Conservation (phyloP, 2,113 vertebrate species). For the Thalassoma bifasciatum region DNA sequence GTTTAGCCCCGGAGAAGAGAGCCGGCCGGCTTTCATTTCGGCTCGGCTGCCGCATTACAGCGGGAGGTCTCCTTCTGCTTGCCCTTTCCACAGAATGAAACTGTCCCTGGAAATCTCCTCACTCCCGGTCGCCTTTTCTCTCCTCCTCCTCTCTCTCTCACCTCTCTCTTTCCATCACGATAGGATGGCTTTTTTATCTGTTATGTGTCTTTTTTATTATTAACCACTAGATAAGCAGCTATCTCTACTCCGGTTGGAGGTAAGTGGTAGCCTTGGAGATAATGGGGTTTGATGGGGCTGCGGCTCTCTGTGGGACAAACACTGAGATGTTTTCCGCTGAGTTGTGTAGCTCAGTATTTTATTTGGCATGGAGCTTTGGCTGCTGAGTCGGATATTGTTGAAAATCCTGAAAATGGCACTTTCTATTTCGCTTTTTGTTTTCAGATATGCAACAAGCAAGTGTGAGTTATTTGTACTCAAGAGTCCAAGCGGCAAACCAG, state of each 20-base stretch:
- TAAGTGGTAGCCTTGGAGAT: constrained; percentile 77
- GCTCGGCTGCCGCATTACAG: constrained; percentile 71
- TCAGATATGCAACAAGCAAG: constrained; percentile 31
- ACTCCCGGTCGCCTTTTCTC: constrained; percentile 55
- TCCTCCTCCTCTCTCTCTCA: constrained; percentile 12
- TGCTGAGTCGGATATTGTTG: constrained; percentile 11
- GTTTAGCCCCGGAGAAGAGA: constrained; percentile 83
- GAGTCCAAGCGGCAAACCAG: neutral
- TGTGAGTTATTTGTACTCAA: constrained; percentile 10
- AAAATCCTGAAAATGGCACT: constrained; percentile 46
- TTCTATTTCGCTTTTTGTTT: constrained; percentile 47
- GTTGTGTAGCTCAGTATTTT: constrained; percentile 53
- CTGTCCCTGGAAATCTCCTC: constrained; percentile 75
- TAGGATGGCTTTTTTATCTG: constrained; percentile 71
- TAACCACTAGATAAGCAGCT: constrained; percentile 80
- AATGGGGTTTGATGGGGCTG: constrained; percentile 73
- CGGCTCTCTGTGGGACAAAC: constrained; percentile 69
- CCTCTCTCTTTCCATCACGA: constrained; percentile 66
- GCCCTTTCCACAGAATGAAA: constrained; percentile 83
- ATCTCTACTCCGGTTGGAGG: constrained; percentile 76
- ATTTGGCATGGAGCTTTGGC: constrained; percentile 52
- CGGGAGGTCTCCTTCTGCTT: constrained; percentile 80
- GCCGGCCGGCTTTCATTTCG: constrained; percentile 82
- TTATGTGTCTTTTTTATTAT: constrained; percentile 78
- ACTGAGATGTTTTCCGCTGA: constrained; percentile 55